phyloP scores from a whole-genome alignment of 2,113 vertebrate species.

The Myanophis thanlyinensis region DNA sequence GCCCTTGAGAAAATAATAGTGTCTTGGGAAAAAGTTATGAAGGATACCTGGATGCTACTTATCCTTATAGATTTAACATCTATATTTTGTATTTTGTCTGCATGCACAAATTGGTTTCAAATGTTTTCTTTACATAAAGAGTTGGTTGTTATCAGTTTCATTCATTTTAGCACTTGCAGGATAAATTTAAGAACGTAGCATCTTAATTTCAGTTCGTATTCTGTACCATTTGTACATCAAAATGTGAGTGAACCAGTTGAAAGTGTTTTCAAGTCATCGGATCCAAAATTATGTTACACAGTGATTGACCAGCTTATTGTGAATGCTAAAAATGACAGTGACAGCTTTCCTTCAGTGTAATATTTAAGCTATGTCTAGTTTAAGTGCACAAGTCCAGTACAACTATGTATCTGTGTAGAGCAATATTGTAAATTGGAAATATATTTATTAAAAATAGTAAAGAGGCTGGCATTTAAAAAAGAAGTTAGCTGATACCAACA shows the following conservation, averaged over 20 bases:
- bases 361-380: background rate
- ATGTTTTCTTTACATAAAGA: background rate
- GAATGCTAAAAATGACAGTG: background rate
- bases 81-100: background rate
- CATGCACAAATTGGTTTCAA: background rate
- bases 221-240: background rate
- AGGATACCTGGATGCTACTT: background rate
- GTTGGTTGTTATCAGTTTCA: background rate
- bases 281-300: background rate
- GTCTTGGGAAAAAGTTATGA: background rate
- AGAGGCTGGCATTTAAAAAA: background rate
- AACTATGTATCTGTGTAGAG: background rate
- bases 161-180: background rate
- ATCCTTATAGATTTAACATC: background rate
- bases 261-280: background rate
- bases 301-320: background rate
- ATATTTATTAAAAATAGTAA: background rate
- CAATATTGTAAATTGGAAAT: background rate
- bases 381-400: background rate
- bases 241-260: background rate
- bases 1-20: background rate
- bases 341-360: background rate
- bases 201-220: background rate
- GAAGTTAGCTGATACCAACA: background rate
- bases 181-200: background rate